Conservation (phyloP, 2,113 vertebrate species). For the Phodopus roborovskii region DNA sequence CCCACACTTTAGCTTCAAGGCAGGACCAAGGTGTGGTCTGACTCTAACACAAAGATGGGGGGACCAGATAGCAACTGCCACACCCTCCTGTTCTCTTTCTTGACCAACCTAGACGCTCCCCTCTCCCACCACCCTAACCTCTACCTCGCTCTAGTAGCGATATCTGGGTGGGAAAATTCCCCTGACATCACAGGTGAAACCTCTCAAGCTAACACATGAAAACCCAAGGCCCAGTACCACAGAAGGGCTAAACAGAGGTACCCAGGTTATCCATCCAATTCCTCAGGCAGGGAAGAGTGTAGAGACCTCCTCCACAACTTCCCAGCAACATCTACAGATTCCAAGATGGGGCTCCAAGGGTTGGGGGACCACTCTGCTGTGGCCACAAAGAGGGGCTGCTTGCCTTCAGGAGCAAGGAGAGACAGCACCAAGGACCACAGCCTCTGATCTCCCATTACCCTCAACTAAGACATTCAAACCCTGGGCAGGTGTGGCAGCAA, state of each 20-base stretch:
- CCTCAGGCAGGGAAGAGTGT: not conserved
- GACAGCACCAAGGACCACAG: not conserved
- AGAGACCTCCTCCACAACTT: not conserved
- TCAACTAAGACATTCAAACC: not conserved
- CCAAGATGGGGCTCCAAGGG: not conserved
- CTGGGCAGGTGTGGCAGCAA: too few relatives aligned
- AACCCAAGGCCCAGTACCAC: not conserved
- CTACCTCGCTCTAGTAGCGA: not conserved
- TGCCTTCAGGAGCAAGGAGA: not conserved
- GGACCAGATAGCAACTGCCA: not conserved
- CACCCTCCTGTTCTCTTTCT: not conserved
- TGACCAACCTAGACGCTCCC: accelerated
- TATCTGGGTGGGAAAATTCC: not conserved
- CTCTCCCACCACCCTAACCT: not conserved
- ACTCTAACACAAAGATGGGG: not conserved
- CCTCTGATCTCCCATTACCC: not conserved
- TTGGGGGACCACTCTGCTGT: not conserved
- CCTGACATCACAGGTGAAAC: not conserved
- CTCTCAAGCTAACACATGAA: not conserved
- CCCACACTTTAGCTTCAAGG: not conserved
- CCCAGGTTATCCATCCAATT: not conserved
- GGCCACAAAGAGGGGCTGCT: not conserved
- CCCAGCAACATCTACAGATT: not conserved
- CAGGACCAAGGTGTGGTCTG: not conserved
- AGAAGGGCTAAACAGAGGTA: not conserved